Base-by-base conservation (phyloP, 2,888 invertebrate genomes). In the Nipponacmea schrenckii region DNA sequence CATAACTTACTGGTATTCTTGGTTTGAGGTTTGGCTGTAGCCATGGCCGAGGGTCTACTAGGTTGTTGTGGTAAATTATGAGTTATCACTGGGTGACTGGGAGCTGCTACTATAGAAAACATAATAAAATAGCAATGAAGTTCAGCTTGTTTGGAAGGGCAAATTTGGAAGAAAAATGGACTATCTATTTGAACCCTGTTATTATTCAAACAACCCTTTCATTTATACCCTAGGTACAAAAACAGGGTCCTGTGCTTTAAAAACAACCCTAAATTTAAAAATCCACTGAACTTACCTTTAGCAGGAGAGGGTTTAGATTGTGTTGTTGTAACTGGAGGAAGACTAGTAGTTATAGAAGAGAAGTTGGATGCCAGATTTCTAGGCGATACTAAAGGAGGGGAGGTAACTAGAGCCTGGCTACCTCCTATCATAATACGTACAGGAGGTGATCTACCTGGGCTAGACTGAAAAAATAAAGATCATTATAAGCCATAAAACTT, bases 1-100 rank as follows among this genome's bases (percentile, higher is more conserved):
- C 14, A 24, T 24, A 20, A 74, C 79, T 78, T 82, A 84, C 84
- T 81, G 74, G 80, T 76, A 56, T 76, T 72, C 76, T 83, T 83
- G 39, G 78, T 78, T 74, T 81, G 85, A 62, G 86, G 85, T 78
- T 86, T 86, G n/a, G 85, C 82, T 50, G 84, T 84, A 39, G 86
- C 86, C 68, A 81, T 80, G 48, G 82, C 78, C 48, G 78, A 78
- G 15, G 86, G 86, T 67, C 84, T 78, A 74, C 81, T 81, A 64
- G 87, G 86, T 73, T 86, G 86, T 73, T 84, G 84, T 26, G 87
- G 87, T 70, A 87, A 74, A 67, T 79, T 74, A 75, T 85, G 85
- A 62, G 81, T 83, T n/a, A 79, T 76, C 31, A 31, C 31, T 31
- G 78, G 79, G 64, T 81, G 79, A n/a, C 74, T 73, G 10, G 78